Base-by-base conservation (phyloP, 2,113 vertebrate genomes). In the Aegithalos caudatus region DNA sequence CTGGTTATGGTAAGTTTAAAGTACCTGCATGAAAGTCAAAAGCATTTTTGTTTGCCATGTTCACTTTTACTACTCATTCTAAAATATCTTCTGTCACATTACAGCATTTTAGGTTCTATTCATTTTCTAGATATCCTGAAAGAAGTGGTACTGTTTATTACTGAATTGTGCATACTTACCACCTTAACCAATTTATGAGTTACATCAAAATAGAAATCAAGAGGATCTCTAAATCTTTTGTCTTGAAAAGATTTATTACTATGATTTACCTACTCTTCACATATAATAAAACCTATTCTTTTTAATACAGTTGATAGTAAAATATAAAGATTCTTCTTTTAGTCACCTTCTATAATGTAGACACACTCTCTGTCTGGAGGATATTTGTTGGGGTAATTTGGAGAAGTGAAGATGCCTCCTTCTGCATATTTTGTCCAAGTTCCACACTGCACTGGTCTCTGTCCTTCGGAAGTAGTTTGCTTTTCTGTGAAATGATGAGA, bases 261-360 rank as follows among this genome's bases (percentile, higher is more conserved):
- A 62, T 11, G 28, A 33, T 92, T 89, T 69, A 73, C 4, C 50
- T 35, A 40, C 14, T 53, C 17, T 57, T 78, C 27, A 25, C 9
- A 54, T 9, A 31, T 7, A 50, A 51, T 24, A n/a, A 90, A 57
- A 37, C 2, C 11, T 62, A 53, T 40, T 57, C 3, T 37, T 71
- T 35, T 40, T 14, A 14, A 40, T 50, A 18, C 5, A 33, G 7
- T 4, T 81, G 12, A 37, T 70, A 29, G 19, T 6, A 70, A 54
- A 85, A 73, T 23, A 74, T 7, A 78, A 70, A 57, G 28, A 89
- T 54, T 82, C 28, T 48, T 67, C 18, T 2, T 18, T 38, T 42
- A 12, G 19, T 95, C 98, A 99, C 99, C 99, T 99, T 99, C 99
- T 98, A 99, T 99, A 96, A 99, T 99, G 98, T 99, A 99, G 98